Conservation (phyloP, 2,113 vertebrate genomes). For the Pedetes capensis region DNA sequence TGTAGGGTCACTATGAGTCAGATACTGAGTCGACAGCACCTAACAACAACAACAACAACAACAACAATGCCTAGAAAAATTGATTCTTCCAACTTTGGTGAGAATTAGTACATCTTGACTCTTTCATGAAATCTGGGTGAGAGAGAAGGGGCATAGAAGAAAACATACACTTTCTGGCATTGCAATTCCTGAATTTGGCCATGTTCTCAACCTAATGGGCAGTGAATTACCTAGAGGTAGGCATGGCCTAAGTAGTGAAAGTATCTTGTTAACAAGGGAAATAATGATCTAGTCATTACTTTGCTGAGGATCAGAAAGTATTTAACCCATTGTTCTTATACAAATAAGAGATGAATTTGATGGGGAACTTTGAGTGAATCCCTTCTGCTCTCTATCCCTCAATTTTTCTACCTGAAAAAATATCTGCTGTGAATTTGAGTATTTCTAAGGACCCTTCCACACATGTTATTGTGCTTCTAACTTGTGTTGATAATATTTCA, state of each 20-base stretch:
- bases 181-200: not conserved
- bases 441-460: not conserved
- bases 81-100: not conserved
- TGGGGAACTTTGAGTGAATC: not conserved
- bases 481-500: not conserved
- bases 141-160: not conserved
- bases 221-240: not conserved
- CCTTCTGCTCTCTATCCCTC: not conserved
- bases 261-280: not conserved
- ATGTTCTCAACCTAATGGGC: not conserved
- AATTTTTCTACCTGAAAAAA: not conserved
- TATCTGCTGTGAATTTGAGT: not conserved
- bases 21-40: too few relatives aligned
- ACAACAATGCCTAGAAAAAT: too few relatives aligned
- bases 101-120: not conserved
- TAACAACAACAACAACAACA: too few relatives aligned
- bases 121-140: not conserved
- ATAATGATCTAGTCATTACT: not conserved
- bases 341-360: not conserved
- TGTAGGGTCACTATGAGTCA: too few relatives aligned
- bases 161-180: not conserved
- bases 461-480: conserved; percentile 14
- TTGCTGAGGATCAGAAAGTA: not conserved
- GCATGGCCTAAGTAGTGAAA: not conserved
- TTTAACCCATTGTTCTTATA: not conserved